Percentiles rank a stretch among this genome's conserved stretches.
Evolutionary conservation across 2,797 vertebrate genomes (phyloP).

Genomic region (Apogon talboti): DNA sequence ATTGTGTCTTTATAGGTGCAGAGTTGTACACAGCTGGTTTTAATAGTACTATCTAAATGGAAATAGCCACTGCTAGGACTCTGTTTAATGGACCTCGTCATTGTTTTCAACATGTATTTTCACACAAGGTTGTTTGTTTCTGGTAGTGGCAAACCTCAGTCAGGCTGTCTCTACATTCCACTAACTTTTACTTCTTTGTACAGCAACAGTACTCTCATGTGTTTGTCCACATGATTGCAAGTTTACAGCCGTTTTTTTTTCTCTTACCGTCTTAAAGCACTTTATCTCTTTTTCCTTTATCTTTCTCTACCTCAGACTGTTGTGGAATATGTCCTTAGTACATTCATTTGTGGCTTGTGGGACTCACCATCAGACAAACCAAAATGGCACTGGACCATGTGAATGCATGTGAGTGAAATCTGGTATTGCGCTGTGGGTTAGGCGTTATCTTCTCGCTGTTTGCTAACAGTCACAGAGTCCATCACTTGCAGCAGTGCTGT

Average conservation of each 20-base stretch:
- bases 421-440: constrained; percentile 63
- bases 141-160: constrained; percentile 3
- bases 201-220: background rate
- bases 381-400: constrained; percentile 63
- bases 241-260: constrained; percentile 5
- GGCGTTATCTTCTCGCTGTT: constrained; percentile 77
- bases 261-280: background rate
- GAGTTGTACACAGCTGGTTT: constrained; percentile 33
- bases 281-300: constrained; percentile 22
- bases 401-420: constrained; percentile 65
- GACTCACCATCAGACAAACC: constrained; percentile 68
- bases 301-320: constrained; percentile 22
- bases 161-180: constrained; percentile 4
- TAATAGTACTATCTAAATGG: constrained; percentile 14
- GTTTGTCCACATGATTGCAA: constrained; percentile 7
- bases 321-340: constrained; percentile 43
- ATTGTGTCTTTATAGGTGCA: constrained; percentile 9
- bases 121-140: background rate
- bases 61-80: constrained; percentile 6
- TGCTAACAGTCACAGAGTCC: constrained; percentile 77
- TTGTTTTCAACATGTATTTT: background rate
- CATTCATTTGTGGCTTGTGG: constrained; percentile 41
- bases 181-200: background rate
- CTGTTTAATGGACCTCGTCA: background rate
- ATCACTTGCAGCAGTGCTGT: constrained; percentile 72